These are phyloP conservation scores for Nysson spinosus DNA, from an alignment of 2,888 invertebrate species.

Conservation along the genomic window DNA sequence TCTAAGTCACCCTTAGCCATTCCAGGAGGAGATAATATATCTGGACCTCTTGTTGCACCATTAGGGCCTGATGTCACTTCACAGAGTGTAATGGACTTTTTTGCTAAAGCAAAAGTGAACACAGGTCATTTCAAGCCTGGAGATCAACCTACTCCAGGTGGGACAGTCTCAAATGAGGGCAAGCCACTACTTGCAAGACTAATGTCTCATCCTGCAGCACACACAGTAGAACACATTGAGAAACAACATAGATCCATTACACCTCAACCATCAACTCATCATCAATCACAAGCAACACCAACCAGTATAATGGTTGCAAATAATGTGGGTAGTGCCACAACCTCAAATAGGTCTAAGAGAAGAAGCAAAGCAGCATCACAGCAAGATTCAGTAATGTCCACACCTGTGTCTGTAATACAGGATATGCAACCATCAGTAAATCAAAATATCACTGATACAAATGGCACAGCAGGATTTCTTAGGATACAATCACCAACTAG, in stretches of 20 bases:
- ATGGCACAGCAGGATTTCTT: slow-evolving; percentile 69
- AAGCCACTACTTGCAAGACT: slow-evolving; percentile 85
- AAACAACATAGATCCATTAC: slow-evolving; percentile 89
- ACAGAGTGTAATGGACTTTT: slow-evolving; percentile 92
- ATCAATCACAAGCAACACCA: slow-evolving; percentile 52
- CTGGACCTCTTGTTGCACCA: slow-evolving; percentile 77
- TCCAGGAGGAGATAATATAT: slow-evolving; percentile 56
- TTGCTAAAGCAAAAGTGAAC: slow-evolving; percentile 84
- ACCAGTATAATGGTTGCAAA: slow-evolving; percentile 46
- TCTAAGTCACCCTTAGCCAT: slow-evolving; percentile 66
- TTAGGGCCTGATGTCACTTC: slow-evolving; percentile 85
- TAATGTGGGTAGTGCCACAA: slow-evolving; percentile 39
- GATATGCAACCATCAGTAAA: slow-evolving; percentile 51
- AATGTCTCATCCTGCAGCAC: slow-evolving; percentile 88
- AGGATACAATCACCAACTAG: slow-evolving; percentile 74
- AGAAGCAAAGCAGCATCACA: slow-evolving; percentile 52
- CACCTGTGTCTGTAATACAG: slow-evolving; percentile 57
- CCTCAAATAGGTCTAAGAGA: slow-evolving; percentile 63
- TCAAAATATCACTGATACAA: slow-evolving; percentile 60
- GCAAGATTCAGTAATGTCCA: slow-evolving; percentile 55
- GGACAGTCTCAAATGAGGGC: slow-evolving; percentile 79
- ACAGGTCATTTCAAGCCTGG: slow-evolving; percentile 72
- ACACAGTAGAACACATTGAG: slow-evolving; percentile 92
- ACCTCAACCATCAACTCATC: slow-evolving; percentile 78
- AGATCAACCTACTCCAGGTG: slow-evolving; percentile 70